Base-by-base conservation (phyloP, 2,113 vertebrate species). In the Carassius gibelio region DNA sequence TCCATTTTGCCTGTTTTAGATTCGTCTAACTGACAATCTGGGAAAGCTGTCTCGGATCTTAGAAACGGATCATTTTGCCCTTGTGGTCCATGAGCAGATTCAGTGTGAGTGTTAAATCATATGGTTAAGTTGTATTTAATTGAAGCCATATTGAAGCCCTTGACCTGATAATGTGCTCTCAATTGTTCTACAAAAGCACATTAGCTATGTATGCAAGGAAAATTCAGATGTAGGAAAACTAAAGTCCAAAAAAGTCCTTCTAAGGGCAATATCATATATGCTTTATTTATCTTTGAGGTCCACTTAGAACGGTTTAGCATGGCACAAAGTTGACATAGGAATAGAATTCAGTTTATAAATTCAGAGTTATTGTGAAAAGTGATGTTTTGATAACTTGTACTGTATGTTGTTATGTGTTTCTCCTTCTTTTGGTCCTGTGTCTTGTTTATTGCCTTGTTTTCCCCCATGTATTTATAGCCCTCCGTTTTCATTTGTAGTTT, bases 41-140 rank as follows among this genome's bases (percentile, higher is more conserved):
- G 97, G 97, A 74, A 95, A 92, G 48, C 93, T 99, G 4, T 98
- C 97, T 4, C 95, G 93, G 19, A 96, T 98, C 84, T 93, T 99
- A 93, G 98, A 99, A 92, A 96, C 82, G 0, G 96, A 98, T 80
- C 96, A 98, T 90, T 99, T 99, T 55, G 98, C 97, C 48, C 93
- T 99, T 84, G 97, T 99, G 89, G 95, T 99, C 4, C 97, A 98
- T 1, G 97, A 98, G 69, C 97, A 98, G 90, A 97, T 97, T 88
- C 97, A 98, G 1, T 97, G 98, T 99, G 90, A 97, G 97, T 94
- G 85, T 71, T 59, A 30, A 1, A 38, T 83, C 13, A n/a, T n/a
- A n/a, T n/a, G n/a, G n/a, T n/a, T n/a, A n/a, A n/a, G n/a, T n/a
- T n/a, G n/a, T n/a, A n/a, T n/a, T n/a, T n/a, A n/a, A n/a, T n/a